Base-by-base conservation (phyloP, 2,888 invertebrate species). In the Cerastoderma edule region DNA sequence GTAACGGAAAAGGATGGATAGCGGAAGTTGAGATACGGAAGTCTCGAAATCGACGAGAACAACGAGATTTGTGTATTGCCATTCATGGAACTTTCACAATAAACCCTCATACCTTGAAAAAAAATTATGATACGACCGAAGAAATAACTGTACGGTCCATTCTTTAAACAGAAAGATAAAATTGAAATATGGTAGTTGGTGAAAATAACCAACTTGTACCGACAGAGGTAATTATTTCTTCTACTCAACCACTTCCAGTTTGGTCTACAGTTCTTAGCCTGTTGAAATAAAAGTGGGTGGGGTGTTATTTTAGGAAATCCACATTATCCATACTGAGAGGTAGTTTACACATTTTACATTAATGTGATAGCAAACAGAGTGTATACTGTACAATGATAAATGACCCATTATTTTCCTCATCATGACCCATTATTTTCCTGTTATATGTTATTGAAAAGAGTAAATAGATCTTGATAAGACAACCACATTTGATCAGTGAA, bases 121-220 rank as follows among this genome's bases (percentile, higher is more conserved):
- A 5, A 57, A 6, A 13, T 1, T 50, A 50, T n/a, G 22, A 10
- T 13, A 1, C 50, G 27, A 24, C 27, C 10, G 27, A 10, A 57
- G 33, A 24, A 22, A 60, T 60, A 39, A 39, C 35, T 35, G 27
- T 33, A 39, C 24, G 22, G 19, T 27, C 24, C 39, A 1, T 22
- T 60, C 24, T 2, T 13, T 1, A 10, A 1, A 60, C 33, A 39
- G 24, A 39, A 2, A 50, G 33, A 28, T 30, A 53, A 54, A 50
- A 54, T 3, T 57, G 2, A 22, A 72, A 67, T 10, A 89, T 89
- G 89, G 89, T 88, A 60, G 85, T 85, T 53, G 88, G 86, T 35
- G 89, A 88, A 71, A 87, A 84, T 64, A 85, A 82, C 28, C 85
- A 88, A 74, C 78, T 88, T 67, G 85, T 89, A 16, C 87, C 88